Conservation (phyloP, 2,888 invertebrate genomes). For the Imbricaverruca yamaguchii region DNA sequence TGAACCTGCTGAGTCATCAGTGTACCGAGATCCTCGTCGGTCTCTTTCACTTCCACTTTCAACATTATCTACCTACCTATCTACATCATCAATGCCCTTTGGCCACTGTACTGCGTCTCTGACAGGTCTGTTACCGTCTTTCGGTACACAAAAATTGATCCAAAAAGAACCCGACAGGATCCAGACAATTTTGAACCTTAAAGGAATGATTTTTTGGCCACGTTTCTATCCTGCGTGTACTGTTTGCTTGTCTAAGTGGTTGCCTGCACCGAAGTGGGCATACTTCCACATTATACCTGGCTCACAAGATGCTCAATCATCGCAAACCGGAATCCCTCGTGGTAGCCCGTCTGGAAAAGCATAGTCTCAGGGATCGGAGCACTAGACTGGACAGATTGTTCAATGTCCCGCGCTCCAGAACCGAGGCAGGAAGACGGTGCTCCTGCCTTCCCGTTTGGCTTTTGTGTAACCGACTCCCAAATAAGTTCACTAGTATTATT, state of each 20-base stretch:
- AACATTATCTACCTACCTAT: neutral
- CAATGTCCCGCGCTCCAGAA: too few species aligned
- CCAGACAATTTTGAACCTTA: neutral
- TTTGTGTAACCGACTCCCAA: too few species aligned
- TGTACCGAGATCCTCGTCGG: neutral
- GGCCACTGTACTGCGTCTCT: neutral
- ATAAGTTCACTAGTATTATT: too few species aligned
- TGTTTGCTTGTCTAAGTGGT: neutral
- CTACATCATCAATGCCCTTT: neutral
- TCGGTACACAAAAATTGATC: neutral
- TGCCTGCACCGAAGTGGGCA: neutral
- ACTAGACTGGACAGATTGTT: neutral
- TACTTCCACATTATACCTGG: neutral
- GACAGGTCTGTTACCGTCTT: neutral
- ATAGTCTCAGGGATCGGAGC: neutral
- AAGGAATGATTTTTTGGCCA: too few species aligned
- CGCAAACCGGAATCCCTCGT: neutral
- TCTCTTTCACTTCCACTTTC: neutral
- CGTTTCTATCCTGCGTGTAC: neutral
- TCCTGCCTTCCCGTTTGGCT: too few species aligned
- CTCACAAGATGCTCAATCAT: neutral
- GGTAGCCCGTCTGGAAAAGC: neutral
- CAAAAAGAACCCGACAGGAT: neutral
- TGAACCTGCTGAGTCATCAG: neutral
- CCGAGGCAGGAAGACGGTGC: too few species aligned